Evolutionary conservation across 2,113 vertebrate species (phyloP).

Genomic region (Ailurus styani): DNA sequence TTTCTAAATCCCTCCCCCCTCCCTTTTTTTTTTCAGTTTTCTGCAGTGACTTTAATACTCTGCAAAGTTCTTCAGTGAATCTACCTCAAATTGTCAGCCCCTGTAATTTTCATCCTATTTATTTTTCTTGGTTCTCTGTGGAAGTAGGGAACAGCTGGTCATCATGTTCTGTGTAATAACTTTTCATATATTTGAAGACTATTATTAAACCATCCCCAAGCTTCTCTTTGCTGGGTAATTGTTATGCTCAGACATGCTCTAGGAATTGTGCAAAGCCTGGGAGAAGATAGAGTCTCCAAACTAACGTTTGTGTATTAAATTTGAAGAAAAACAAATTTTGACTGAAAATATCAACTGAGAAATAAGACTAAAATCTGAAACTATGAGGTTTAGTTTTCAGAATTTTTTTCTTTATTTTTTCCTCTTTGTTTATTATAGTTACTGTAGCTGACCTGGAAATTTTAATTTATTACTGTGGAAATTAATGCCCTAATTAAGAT

Average conservation of each 20-base stretch:
- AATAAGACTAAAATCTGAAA: conserved; percentile 14
- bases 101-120: conserved; percentile 62
- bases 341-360: conserved; percentile 47
- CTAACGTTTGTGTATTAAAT: conserved; percentile 60
- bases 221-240: conserved; percentile 57
- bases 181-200: conserved; percentile 69
- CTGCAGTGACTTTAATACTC: background rate
- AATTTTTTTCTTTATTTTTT: background rate
- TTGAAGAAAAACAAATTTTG: conserved; percentile 56
- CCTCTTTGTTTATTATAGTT: background rate
- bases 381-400: background rate
- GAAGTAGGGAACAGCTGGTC: conserved; percentile 62
- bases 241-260: conserved; percentile 47
- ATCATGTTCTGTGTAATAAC: conserved; percentile 64
- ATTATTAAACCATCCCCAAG: conserved; percentile 60
- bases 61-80: conserved; percentile 40
- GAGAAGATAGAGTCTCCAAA: conserved; percentile 50
- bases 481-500: conserved; percentile 54
- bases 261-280: background rate
- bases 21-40: conserved; percentile 27
- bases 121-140: conserved; percentile 53
- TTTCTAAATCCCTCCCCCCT: background rate
- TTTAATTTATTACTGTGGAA: conserved; percentile 45
- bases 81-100: conserved; percentile 22
- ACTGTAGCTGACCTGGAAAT: background rate